These are phyloP conservation scores for Conomelus anceps DNA, from an alignment of 2,888 invertebrate genomes.

Conservation along the genomic window DNA sequence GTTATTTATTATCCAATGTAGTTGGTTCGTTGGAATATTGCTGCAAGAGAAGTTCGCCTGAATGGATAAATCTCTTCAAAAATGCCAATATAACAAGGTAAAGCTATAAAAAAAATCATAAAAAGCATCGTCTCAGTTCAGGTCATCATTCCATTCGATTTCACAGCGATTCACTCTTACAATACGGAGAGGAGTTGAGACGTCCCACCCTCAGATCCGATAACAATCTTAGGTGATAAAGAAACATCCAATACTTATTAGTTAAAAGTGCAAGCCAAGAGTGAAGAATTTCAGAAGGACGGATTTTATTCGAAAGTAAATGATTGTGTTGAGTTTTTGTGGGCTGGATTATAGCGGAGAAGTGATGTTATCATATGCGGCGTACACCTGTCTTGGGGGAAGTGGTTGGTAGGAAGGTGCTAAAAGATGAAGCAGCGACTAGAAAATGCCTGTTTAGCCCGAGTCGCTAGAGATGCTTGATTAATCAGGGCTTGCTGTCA, in stretches of 20 bases:
- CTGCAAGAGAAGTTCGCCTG: not conserved
- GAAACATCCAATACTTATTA: not conserved
- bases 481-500: not conserved
- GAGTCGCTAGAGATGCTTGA: not conserved
- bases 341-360: not conserved
- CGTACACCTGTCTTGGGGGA: not conserved
- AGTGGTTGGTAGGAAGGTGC: not conserved
- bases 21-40: not conserved
- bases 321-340: not conserved
- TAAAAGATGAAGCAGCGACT: not conserved
- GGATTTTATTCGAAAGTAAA: not conserved
- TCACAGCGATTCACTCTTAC: not conserved
- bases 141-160: not conserved
- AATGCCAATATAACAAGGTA: not conserved
- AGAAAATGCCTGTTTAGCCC: not conserved
- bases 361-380: not conserved
- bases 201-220: not conserved
- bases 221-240: not conserved
- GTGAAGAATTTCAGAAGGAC: not conserved
- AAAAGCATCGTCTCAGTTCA: not conserved
- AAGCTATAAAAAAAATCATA: not conserved
- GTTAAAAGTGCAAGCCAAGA: not conserved
- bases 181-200: not conserved
- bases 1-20: too few species aligned
- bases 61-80: not conserved